phyloP scores from a whole-genome alignment of 1,140 invertebrate genomes.

The Atta texana region DNA sequence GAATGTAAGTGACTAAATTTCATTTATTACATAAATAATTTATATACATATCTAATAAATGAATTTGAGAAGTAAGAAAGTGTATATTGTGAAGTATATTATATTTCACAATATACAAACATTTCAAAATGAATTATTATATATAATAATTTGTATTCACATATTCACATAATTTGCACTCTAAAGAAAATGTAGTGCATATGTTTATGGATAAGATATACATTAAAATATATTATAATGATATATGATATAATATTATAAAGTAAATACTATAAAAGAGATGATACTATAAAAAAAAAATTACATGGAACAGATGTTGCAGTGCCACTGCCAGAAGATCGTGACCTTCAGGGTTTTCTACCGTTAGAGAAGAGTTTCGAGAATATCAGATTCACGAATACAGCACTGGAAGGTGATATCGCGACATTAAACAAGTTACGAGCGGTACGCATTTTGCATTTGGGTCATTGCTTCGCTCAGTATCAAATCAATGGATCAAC shows the following conservation, averaged over 20 bases:
- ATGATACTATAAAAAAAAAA: background rate
- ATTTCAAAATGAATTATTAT: background rate
- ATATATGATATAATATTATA: background rate
- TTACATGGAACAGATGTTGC: constrained; percentile 86
- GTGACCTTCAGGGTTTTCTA: constrained; percentile 92
- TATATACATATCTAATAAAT: background rate
- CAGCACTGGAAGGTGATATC: constrained; percentile 77
- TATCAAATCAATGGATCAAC: constrained; percentile 83
- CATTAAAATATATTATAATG: background rate
- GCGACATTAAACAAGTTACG: constrained; percentile 80
- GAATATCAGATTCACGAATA: constrained; percentile 84
- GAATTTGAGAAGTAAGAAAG: background rate
- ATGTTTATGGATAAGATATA: background rate
- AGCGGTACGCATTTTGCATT: constrained; percentile 85
- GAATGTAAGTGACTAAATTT: constrained; percentile 83
- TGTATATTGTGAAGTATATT: background rate
- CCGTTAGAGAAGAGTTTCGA: constrained; percentile 89
- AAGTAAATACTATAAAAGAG: too few species aligned
- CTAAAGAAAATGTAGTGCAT: background rate
- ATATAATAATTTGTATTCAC: background rate
- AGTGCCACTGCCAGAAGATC: constrained; percentile 92
- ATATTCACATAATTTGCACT: background rate
- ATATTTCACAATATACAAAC: too few species aligned
- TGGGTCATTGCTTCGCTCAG: constrained; percentile 85
- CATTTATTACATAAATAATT: constrained; percentile 40